Conservation (phyloP, 2,113 vertebrate species). For the Ceratotherium simum region DNA sequence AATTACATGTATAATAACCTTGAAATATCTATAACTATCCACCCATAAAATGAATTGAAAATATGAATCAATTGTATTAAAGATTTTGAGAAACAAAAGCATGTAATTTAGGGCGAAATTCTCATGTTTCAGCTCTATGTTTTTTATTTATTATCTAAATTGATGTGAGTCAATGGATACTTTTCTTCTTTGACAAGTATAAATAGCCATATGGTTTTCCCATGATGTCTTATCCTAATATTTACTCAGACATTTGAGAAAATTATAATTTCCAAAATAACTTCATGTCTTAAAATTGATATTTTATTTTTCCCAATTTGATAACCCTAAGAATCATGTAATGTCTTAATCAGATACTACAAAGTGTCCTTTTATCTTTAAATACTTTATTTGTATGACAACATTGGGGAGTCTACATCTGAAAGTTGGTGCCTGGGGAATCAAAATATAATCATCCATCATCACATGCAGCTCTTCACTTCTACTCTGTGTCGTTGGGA, state of each 20-base stretch:
- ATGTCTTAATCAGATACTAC: neutral
- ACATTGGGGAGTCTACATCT: neutral
- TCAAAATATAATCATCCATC: neutral
- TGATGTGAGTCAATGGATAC: neutral
- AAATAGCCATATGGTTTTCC: neutral
- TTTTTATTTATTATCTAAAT: neutral
- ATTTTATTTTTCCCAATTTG: neutral
- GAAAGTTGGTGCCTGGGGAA: neutral
- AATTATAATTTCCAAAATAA: neutral
- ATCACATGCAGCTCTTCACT: neutral
- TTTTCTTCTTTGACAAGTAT: neutral
- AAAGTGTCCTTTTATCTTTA: neutral
- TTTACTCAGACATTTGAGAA: neutral
- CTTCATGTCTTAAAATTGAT: neutral
- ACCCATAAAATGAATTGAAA: neutral
- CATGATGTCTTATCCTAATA: neutral
- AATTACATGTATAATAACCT: neutral
- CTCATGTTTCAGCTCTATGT: neutral
- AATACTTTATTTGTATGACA: neutral
- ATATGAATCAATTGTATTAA: neutral
- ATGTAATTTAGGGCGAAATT: neutral
- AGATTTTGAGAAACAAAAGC: neutral
- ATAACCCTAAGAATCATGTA: neutral
- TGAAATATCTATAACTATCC: neutral
- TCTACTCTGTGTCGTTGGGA: neutral